Evolutionary conservation across 2,113 vertebrate species (phyloP).

Genomic region (Ranitomeya variabilis): DNA sequence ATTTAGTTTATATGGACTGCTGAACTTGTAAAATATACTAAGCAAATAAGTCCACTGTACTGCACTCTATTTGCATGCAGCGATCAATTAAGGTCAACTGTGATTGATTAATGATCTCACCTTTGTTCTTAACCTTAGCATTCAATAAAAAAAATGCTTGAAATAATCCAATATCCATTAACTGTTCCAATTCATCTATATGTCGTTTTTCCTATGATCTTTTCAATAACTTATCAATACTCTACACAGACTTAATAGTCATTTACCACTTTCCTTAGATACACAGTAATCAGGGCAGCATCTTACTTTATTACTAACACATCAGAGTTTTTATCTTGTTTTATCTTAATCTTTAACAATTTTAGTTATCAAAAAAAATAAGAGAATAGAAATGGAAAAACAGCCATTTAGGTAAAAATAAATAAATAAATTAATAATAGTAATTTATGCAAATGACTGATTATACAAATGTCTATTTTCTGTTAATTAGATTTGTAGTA

Average conservation of each 20-base stretch:
- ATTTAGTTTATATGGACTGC: too few species aligned
- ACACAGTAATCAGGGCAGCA: background rate
- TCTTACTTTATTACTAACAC: background rate
- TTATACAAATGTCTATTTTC: background rate
- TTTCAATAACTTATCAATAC: background rate
- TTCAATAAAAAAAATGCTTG: background rate
- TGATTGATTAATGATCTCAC: background rate
- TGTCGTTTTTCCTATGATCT: background rate
- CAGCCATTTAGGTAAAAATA: background rate
- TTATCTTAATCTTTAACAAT: background rate
- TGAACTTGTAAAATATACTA: background rate
- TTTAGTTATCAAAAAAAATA: background rate
- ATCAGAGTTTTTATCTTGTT: background rate
- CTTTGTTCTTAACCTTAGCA: background rate
- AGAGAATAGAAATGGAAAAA: background rate
- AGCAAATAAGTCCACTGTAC: background rate
- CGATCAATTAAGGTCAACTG: background rate
- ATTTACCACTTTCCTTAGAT: background rate
- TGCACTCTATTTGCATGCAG: background rate
- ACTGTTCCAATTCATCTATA: background rate
- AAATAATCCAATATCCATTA: background rate
- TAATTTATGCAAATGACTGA: background rate
- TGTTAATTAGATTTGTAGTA: constrained; percentile 24
- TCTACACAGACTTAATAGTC: background rate
- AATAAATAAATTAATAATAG: constrained; percentile 7